A percentile compares a stretch with the other conserved stretches of the same genome.
phyloP scores from a whole-genome alignment of 1,140 invertebrate genomes.

The Camponotus pennsylvanicus region DNA sequence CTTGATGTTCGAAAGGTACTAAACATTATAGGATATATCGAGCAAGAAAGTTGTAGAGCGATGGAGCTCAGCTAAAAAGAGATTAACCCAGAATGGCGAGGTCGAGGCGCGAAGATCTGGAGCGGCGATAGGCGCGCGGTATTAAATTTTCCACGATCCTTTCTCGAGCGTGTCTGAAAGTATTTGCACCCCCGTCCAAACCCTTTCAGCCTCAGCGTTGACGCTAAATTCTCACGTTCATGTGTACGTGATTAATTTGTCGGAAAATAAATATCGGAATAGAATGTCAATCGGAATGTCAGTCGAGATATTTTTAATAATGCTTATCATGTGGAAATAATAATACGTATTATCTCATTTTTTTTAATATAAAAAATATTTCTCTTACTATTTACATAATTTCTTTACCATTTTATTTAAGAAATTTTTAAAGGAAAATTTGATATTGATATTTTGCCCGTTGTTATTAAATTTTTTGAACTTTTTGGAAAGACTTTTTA shows the following conservation, averaged over 20 bases:
- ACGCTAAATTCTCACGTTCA: conserved; percentile 16
- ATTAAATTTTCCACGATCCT: conserved; percentile 68
- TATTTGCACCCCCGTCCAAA: conserved; percentile 14
- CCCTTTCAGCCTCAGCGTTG: neutral
- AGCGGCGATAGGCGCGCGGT: conserved; percentile 69
- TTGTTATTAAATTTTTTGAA: too few species aligned
- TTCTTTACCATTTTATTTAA: conserved; percentile 4
- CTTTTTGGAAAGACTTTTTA: too few species aligned
- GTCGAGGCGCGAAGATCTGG: conserved; percentile 68
- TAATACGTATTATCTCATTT: neutral
- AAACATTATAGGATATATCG: conserved; percentile 62
- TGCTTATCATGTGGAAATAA: neutral
- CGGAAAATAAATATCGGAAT: neutral
- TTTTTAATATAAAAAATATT: neutral
- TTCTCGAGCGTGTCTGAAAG: conserved; percentile 44
- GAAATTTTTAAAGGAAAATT: conserved; percentile 5
- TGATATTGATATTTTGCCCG: too few species aligned
- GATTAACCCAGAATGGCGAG: conserved; percentile 72
- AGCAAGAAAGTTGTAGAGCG: conserved; percentile 53
- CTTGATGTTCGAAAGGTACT: conserved; percentile 56
- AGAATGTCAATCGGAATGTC: neutral
- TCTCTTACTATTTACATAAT: neutral
- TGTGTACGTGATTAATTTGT: neutral
- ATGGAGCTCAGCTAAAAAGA: conserved; percentile 68
- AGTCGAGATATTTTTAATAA: neutral